These are phyloP conservation scores for Bombus sibiricus DNA, from an alignment of 1,140 invertebrate species.

Conservation along the genomic window DNA sequence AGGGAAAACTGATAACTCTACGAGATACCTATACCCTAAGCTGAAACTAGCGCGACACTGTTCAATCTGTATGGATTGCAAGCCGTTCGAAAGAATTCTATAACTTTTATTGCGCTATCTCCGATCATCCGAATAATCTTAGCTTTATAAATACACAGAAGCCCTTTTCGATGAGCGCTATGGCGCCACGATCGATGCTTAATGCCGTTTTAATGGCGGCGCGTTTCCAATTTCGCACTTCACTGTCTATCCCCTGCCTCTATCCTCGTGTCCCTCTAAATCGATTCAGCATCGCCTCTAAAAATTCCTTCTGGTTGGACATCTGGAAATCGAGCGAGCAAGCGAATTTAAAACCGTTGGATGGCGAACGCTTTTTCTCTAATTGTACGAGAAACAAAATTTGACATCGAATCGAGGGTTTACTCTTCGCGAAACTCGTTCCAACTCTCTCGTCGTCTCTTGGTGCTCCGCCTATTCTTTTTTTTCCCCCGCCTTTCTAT, in stretches of 20 bases:
- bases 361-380: neutral
- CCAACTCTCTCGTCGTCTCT: neutral
- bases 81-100: neutral
- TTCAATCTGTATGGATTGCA: too few relatives aligned
- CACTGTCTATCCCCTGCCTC: too few relatives aligned
- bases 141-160: neutral
- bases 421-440: slow-evolving; percentile 2
- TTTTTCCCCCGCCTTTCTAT: neutral
- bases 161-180: neutral
- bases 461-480: neutral
- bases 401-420: neutral
- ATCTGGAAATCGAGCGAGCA: neutral
- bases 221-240: slow-evolving; percentile 1
- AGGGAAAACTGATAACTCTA: too few relatives aligned
- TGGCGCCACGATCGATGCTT: slow-evolving; percentile 2
- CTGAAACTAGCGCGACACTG: too few relatives aligned
- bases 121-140: neutral
- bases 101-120: neutral
- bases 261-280: neutral
- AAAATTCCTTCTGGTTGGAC: neutral
- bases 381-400: neutral
- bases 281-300: neutral
- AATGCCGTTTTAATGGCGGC: slow-evolving; percentile 6
- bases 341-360: neutral
- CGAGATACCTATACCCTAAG: too few relatives aligned